Conservation (phyloP, 2,797 vertebrate species). For the Hypotaenidia okinawae region DNA sequence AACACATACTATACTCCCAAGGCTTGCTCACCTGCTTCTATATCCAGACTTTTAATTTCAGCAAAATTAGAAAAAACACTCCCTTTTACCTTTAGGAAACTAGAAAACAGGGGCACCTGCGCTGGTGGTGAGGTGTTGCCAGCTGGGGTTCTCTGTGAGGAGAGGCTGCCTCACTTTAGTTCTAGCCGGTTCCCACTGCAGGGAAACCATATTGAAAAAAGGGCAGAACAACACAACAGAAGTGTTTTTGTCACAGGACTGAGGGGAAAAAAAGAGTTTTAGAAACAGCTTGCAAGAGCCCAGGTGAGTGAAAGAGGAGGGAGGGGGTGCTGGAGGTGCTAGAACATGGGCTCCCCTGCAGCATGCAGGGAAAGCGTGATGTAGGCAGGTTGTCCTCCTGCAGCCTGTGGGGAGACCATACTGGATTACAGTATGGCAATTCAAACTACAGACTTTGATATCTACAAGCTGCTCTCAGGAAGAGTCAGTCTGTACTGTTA, state of each 20-base stretch:
- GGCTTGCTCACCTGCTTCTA: background rate
- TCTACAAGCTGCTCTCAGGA: background rate
- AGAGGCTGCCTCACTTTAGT: background rate
- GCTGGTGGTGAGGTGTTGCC: fast-evolving
- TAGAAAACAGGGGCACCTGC: background rate
- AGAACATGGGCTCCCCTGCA: background rate
- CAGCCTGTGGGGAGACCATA: background rate
- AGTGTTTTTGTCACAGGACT: background rate
- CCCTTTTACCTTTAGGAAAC: background rate
- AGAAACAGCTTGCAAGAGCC: background rate
- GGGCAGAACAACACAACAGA: fast-evolving
- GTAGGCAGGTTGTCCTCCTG: background rate
- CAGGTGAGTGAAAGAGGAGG: background rate
- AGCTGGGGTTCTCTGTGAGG: fast-evolving
- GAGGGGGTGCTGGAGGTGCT: fast-evolving
- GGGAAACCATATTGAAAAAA: fast-evolving
- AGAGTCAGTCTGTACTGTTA: background rate
- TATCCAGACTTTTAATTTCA: background rate
- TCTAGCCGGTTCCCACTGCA: background rate
- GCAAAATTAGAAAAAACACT: background rate
- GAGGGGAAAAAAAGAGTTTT: background rate
- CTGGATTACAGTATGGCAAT: fast-evolving
- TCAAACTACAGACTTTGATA: background rate
- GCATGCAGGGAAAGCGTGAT: fast-evolving
- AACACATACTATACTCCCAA: background rate